phyloP scores from a whole-genome alignment of 1,140 invertebrate species.

The Diorhabda sublineata region DNA sequence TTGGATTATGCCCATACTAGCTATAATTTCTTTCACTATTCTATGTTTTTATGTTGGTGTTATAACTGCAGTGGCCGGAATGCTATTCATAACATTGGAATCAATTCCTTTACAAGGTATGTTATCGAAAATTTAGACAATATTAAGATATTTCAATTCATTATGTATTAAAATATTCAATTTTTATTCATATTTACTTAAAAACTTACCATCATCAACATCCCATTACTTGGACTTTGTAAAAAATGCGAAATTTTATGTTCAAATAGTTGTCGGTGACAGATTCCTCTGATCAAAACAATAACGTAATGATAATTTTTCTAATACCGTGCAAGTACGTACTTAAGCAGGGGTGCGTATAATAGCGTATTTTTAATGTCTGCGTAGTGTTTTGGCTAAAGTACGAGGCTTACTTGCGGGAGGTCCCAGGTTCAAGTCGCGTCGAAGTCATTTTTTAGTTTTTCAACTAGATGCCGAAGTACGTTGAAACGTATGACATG shows the following conservation, averaged over 20 bases:
- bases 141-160: not conserved
- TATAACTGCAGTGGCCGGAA: slow-evolving; percentile 56
- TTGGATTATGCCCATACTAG: slow-evolving; percentile 74
- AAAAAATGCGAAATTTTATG: not conserved
- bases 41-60: slow-evolving; percentile 57
- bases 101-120: slow-evolving; percentile 62
- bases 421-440: too few relatives aligned
- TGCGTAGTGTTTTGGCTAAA: too few relatives aligned
- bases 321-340: too few relatives aligned
- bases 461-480: too few relatives aligned
- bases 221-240: not conserved
- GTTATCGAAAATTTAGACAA: not conserved
- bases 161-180: not conserved
- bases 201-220: not conserved
- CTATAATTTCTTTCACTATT: slow-evolving; percentile 56
- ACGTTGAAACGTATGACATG: too few relatives aligned
- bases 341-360: too few relatives aligned
- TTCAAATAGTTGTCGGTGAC: too few relatives aligned
- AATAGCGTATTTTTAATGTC: too few relatives aligned
- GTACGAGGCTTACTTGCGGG: too few relatives aligned
- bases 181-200: not conserved
- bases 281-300: too few relatives aligned
- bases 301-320: too few relatives aligned
- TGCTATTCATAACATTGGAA: slow-evolving; percentile 59
- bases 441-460: too few relatives aligned